These are phyloP conservation scores for Tortricodes alternella DNA, from an alignment of 2,888 invertebrate genomes.

Conservation along the genomic window DNA sequence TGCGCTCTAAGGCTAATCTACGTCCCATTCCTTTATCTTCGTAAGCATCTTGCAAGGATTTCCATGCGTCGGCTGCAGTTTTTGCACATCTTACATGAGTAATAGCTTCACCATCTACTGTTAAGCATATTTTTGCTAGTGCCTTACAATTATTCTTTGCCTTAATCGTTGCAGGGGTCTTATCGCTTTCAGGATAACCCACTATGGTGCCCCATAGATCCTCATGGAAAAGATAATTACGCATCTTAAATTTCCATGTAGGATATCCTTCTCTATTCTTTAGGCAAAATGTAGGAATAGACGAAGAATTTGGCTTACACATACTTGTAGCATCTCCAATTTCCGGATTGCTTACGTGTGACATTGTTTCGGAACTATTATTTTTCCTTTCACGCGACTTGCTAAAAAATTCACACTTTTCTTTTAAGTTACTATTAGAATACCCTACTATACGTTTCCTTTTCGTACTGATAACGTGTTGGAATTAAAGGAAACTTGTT, in stretches of 20 bases:
- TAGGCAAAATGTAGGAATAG: background rate
- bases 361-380: no score
- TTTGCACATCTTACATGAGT: slow-evolving; percentile 13
- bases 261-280: background rate
- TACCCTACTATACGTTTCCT: no score
- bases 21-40: slow-evolving; percentile 23
- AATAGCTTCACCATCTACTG: slow-evolving; percentile 16
- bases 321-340: background rate
- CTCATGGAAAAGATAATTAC: slow-evolving; percentile 2
- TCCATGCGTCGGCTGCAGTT: slow-evolving; percentile 23
- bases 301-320: background rate
- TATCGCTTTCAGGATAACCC: background rate
- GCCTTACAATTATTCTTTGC: background rate
- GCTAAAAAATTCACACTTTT: no score
- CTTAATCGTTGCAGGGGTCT: background rate
- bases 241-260: slow-evolving; percentile 9
- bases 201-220: background rate
- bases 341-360: no score
- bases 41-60: slow-evolving; percentile 10
- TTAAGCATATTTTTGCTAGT: background rate
- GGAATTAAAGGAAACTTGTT: no score
- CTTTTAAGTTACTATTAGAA: no score
- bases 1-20: slow-evolving; percentile 12
- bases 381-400: no score
- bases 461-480: no score